Base-by-base conservation (phyloP, 2,888 invertebrate genomes). In the Galerucella pusilla region DNA sequence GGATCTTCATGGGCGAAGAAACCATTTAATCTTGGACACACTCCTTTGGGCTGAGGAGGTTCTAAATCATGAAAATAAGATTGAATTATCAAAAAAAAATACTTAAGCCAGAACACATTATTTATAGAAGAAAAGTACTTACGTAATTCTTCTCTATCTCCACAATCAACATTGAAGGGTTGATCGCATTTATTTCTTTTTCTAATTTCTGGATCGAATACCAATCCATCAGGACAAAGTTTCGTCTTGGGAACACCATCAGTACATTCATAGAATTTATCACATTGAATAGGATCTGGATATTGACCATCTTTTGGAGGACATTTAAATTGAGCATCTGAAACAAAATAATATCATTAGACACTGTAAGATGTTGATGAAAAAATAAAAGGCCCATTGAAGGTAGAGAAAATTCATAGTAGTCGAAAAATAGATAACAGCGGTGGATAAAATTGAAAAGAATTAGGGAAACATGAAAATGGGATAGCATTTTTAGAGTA, bases 111-210 rank as follows among this genome's bases (percentile, higher is more conserved):
- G 35, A 42, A 6, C 35, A 42, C 7, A 42, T 42, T 42, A 42
- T 42, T 42, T 9, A 0, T 20, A 65, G 7, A 7, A 14, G 3
- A 64, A 46, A n/a, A 20, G 9, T 78, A 92, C 96, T 94, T 91
- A 97, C 96, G 97, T 79, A 96, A 90, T 88, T 96, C 95, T 68
- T 93, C 91, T 86, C 96, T 92, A 86, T 96, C 95, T 69, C 94
- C 96, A 84, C 97, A 97, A 86, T 96, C 96, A 25, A 96, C 95
- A 85, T 96, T 96, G 92, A 96, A 96, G 85, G 96, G 94, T 85
- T 96, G 96, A 88, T 97, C 97, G 85, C 97, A 97, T 86, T 96
- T 96, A 90, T 96, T 96, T 86, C 94, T 90, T 89, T 95, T 95
- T 83, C 96, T 92, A 86, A 94, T 96, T 80, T 92, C 88, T 0